phyloP scores from a whole-genome alignment of 2,888 invertebrate species.

The Xanthostigma xanthostigma region DNA sequence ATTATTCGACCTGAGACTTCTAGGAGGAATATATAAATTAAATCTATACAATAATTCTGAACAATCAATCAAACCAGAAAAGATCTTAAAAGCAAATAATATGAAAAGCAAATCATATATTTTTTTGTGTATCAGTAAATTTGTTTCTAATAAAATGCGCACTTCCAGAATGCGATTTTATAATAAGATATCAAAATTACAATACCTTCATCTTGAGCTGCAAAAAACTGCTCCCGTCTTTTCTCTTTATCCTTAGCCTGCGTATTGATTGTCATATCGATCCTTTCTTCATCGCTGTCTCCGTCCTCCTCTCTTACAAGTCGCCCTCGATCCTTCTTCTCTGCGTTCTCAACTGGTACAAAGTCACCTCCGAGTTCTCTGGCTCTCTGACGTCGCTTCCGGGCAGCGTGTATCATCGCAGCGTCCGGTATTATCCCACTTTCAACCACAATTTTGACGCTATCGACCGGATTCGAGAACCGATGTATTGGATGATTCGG shows the following conservation, averaged over 20 bases:
- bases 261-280: slow-evolving; percentile 75
- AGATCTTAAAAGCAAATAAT: too few relatives aligned
- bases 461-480: slow-evolving; percentile 45
- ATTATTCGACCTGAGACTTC: too few relatives aligned
- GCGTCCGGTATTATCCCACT: slow-evolving; percentile 94
- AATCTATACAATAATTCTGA: too few relatives aligned
- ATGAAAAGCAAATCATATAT: slow-evolving; percentile 3
- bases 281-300: slow-evolving; percentile 70
- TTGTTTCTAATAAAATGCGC: background rate
- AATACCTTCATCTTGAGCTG: slow-evolving; percentile 44
- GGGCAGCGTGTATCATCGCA: slow-evolving; percentile 91
- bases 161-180: too few relatives aligned
- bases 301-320: slow-evolving; percentile 72
- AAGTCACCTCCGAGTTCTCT: slow-evolving; percentile 63
- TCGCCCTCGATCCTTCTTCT: slow-evolving; percentile 36
- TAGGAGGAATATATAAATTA: too few relatives aligned
- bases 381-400: slow-evolving; percentile 88
- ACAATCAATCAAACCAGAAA: too few relatives aligned
- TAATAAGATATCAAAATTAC: slow-evolving; percentile 5
- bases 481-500: slow-evolving; percentile 27
- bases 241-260: slow-evolving; percentile 61
- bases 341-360: slow-evolving; percentile 35
- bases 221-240: slow-evolving; percentile 63
- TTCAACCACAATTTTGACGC: slow-evolving; percentile 65
- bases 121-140: background rate